phyloP scores from a whole-genome alignment of 2,888 invertebrate genomes.

The Diplolepis rosae region DNA sequence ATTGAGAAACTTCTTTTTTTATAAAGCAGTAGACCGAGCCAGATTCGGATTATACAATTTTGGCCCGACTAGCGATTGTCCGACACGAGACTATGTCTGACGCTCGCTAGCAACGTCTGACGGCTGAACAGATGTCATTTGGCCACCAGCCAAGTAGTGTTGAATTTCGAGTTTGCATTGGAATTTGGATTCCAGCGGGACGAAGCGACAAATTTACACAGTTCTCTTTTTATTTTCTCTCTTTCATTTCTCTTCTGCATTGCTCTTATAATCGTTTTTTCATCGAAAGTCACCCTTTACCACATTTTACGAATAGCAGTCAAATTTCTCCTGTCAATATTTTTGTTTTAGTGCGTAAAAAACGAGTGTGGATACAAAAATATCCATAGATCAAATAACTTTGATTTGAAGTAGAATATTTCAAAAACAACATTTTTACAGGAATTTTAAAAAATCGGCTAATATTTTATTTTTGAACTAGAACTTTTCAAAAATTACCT shows the following conservation, averaged over 20 bases:
- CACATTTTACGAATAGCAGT: not conserved
- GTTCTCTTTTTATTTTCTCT: slow-evolving; percentile 32
- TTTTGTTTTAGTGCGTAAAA: not conserved
- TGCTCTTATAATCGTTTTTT: slow-evolving; percentile 18
- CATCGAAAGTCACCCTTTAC: not conserved
- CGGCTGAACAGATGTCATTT: slow-evolving; percentile 53
- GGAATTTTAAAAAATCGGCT: too few species aligned
- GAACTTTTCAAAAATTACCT: too few species aligned
- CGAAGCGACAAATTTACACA: slow-evolving; percentile 47
- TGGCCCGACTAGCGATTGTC: slow-evolving; percentile 44
- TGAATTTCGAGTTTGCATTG: slow-evolving; percentile 49
- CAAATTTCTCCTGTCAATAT: not conserved
- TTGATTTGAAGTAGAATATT: too few species aligned
- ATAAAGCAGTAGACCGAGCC: slow-evolving; percentile 36
- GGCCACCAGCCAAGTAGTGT: slow-evolving; percentile 52
- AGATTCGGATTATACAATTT: slow-evolving; percentile 51
- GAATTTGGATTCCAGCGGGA: slow-evolving; percentile 42
- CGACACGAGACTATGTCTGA: slow-evolving; percentile 41
- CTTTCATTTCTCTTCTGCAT: slow-evolving; percentile 35
- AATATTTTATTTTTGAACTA: too few species aligned
- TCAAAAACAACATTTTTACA: too few species aligned
- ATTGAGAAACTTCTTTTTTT: slow-evolving; percentile 12
- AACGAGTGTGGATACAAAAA: not conserved
- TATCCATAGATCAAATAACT: too few species aligned
- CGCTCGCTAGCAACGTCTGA: slow-evolving; percentile 47